phyloP scores from a whole-genome alignment of 2,113 vertebrate species.

The Chaetodon auriga region DNA sequence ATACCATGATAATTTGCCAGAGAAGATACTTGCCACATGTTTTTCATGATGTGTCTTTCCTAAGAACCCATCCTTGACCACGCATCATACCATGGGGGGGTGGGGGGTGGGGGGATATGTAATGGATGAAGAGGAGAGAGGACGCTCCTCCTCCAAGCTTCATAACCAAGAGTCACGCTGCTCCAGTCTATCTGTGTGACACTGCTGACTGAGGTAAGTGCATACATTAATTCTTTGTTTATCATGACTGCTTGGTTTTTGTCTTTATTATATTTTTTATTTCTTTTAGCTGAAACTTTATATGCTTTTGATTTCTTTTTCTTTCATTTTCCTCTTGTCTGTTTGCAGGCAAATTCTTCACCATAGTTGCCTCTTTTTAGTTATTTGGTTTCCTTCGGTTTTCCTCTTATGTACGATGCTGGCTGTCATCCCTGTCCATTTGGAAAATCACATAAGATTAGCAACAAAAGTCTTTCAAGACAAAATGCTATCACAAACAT shows the following conservation, averaged over 20 bases:
- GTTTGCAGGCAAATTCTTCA: not conserved
- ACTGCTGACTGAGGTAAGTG: slow-evolving; percentile 58
- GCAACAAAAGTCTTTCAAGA: not conserved
- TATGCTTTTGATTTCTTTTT: not conserved
- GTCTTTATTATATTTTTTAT: not conserved
- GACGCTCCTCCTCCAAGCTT: slow-evolving; percentile 69
- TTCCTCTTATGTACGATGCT: not conserved
- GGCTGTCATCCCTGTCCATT: not conserved
- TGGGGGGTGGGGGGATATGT: not conserved
- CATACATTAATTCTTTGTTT: not conserved
- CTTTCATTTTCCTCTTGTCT: not conserved
- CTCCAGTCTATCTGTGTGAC: slow-evolving; percentile 13
- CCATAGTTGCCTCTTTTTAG: not conserved
- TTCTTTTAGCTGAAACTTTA: not conserved
- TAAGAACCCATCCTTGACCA: too few species aligned
- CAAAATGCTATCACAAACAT: not conserved
- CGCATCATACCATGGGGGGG: not conserved
- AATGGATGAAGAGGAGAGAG: slow-evolving; percentile 3
- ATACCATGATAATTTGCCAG: too few species aligned
- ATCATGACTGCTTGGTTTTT: not conserved
- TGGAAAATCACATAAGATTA: not conserved
- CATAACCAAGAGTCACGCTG: slow-evolving; percentile 53
- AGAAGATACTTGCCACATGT: too few species aligned
- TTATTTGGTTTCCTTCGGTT: not conserved
- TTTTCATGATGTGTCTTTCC: too few species aligned